phyloP scores from a whole-genome alignment of 2,888 invertebrate species.

The Lagria hirta region DNA sequence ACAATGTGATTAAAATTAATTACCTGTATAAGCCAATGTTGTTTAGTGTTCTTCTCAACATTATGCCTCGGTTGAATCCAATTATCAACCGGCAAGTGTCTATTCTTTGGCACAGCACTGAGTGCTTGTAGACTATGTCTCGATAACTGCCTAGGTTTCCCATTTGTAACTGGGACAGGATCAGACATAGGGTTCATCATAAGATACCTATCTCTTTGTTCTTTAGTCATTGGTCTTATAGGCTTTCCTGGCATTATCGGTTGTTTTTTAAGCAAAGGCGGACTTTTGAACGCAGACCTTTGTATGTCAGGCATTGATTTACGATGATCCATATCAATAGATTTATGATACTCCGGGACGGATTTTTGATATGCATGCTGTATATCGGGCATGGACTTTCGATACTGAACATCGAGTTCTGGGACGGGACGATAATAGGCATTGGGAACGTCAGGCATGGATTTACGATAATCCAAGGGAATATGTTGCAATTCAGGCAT shows the following conservation, averaged over 20 bases:
- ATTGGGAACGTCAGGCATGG: conserved; percentile 36
- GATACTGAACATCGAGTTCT: conserved; percentile 37
- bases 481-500: conserved; percentile 48
- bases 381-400: conserved; percentile 50
- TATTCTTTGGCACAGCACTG: conserved; percentile 77
- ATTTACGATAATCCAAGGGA: conserved; percentile 39
- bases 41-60: conserved; percentile 68
- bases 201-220: conserved; percentile 35
- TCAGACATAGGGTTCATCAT: conserved; percentile 33
- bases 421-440: conserved; percentile 26
- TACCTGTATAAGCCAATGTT: conserved; percentile 90
- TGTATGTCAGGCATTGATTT: conserved; percentile 53
- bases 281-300: conserved; percentile 47
- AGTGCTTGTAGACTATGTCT: conserved; percentile 68
- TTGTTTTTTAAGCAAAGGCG: conserved; percentile 48
- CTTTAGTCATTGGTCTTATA: conserved; percentile 49
- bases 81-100: conserved; percentile 69
- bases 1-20: conserved; percentile 23
- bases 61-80: conserved; percentile 71
- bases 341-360: conserved; percentile 25
- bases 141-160: conserved; percentile 61
- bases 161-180: conserved; percentile 26
- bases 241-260: conserved; percentile 63
- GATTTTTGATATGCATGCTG: conserved; percentile 44
- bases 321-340: conserved; percentile 35